A percentile compares a stretch with the other conserved stretches of the same genome.
These are phyloP conservation scores for Otocyon megalotis DNA, from an alignment of 2,113 vertebrate species.

Conservation along the genomic window DNA sequence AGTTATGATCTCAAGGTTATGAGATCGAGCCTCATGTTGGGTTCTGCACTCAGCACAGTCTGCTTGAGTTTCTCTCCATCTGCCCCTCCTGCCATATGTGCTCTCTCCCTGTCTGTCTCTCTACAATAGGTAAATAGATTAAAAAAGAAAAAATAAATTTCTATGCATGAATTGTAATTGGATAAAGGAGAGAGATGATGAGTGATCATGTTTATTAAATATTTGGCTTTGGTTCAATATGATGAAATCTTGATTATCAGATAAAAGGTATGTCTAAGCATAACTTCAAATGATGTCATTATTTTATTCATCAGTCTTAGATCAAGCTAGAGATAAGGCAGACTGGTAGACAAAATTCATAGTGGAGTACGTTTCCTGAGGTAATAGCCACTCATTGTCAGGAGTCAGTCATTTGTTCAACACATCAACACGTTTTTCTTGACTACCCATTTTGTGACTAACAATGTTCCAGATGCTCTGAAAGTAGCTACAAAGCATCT, in stretches of 20 bases:
- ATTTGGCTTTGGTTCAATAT: constrained; percentile 5
- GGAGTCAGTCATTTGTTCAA: constrained; percentile 12
- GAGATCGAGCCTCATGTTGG: neutral
- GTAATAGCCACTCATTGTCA: neutral
- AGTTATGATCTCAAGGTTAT: neutral
- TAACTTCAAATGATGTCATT: constrained; percentile 25
- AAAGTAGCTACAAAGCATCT: neutral
- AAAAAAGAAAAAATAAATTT: neutral
- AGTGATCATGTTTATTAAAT: neutral
- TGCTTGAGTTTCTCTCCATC: neutral
- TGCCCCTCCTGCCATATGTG: neutral
- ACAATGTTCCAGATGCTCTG: neutral
- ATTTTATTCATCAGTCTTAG: constrained; percentile 26
- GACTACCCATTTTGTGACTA: neutral
- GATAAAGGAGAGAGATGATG: neutral
- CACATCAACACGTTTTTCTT: neutral
- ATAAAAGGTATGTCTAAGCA: neutral
- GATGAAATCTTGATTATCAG: constrained; percentile 34
- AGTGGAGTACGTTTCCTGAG: neutral
- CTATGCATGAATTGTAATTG: neutral
- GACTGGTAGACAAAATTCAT: neutral
- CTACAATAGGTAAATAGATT: neutral
- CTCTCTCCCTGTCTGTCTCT: neutral
- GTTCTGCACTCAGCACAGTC: neutral
- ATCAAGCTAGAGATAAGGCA: constrained; percentile 34